Evolutionary conservation across 2,888 invertebrate genomes (phyloP), one percentile per base, ranked within the genome.

Genomic region (Calephelis perditalis): DNA sequence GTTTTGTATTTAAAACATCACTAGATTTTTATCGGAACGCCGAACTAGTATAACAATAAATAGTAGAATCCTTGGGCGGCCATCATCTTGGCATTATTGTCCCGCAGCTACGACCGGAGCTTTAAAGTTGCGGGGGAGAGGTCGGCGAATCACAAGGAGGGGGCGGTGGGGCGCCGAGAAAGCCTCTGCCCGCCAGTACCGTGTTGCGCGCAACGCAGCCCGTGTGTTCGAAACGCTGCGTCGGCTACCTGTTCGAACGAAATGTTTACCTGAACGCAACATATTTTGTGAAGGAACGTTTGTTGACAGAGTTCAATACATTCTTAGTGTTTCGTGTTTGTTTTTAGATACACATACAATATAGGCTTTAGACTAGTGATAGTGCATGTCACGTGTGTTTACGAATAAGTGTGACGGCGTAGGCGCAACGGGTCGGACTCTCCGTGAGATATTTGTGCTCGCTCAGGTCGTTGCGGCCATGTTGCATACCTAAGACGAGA

Each of bases 401-500:
- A 86, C 87, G 81, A 82, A 84, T 86, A 80, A 84, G 85, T 86
- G 84, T 80, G 86, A 82, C 85, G 84, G 86, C 83, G 87, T 86
- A 86, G 86, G 87, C 87, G 86, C 86, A 85, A 78, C 82, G 81
- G 82, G 82, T 85, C 84, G 85, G 85, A 83, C 86, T 86, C 78
- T 83, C 80, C 82, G 89, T 88, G 89, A 88, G 87, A 88, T 88
- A 88, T 88, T 86, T 83, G 85, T 84, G 87, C 81, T 82, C 86
- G 84, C 81, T 81, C 86, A 83, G 87, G 84, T 85, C 86, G 86
- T 77, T 81, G 88, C 89, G 88, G 90, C 90, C 90, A 90, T 90
- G 89, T 89, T 90, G 89, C 89, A 90, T 90, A 89, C 90, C 89
- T 89, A 85, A 88, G 79, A 74, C 74, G 86, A 87, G 86, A 73